phyloP scores from a whole-genome alignment of 2,888 invertebrate species.

The Drosophila leonis region DNA sequence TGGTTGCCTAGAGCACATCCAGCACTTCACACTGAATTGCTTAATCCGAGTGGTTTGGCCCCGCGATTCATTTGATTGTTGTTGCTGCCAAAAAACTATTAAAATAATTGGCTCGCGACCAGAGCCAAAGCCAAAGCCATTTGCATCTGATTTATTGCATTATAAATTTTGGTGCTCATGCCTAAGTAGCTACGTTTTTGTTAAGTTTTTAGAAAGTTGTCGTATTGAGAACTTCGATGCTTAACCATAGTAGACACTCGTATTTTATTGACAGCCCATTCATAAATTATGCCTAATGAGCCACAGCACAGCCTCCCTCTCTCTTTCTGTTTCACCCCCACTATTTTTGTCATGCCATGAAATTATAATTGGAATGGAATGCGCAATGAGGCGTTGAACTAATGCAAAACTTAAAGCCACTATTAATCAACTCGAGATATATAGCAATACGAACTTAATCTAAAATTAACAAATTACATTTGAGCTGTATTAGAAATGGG shows the following conservation, averaged over 20 bases:
- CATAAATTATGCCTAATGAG: constrained; percentile 79
- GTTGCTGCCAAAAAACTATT: constrained; percentile 69
- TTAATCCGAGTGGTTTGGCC: constrained; percentile 60
- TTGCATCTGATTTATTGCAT: constrained; percentile 73
- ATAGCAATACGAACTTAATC: background rate
- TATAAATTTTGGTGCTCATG: constrained; percentile 78
- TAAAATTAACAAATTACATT: constrained; percentile 3
- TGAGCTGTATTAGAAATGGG: background rate
- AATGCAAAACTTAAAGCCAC: constrained; percentile 58
- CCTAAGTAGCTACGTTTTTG: constrained; percentile 76
- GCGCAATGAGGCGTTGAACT: constrained; percentile 64
- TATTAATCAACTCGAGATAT: constrained; percentile 21
- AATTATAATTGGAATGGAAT: constrained; percentile 76
- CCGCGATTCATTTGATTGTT: constrained; percentile 51
- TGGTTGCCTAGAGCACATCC: constrained; percentile 40
- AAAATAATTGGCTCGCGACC: constrained; percentile 77
- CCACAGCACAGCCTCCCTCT: constrained; percentile 23
- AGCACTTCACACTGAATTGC: constrained; percentile 73
- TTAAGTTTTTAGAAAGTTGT: constrained; percentile 69
- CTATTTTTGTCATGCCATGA: constrained; percentile 31
- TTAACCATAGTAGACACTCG: constrained; percentile 17
- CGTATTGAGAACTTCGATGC: constrained; percentile 30
- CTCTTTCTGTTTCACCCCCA: too few species aligned
- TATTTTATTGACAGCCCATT: constrained; percentile 67
- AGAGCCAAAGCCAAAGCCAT: constrained; percentile 70